Evolutionary conservation across 2,797 vertebrate species (phyloP).

Genomic region (Enteromius radiatus): DNA sequence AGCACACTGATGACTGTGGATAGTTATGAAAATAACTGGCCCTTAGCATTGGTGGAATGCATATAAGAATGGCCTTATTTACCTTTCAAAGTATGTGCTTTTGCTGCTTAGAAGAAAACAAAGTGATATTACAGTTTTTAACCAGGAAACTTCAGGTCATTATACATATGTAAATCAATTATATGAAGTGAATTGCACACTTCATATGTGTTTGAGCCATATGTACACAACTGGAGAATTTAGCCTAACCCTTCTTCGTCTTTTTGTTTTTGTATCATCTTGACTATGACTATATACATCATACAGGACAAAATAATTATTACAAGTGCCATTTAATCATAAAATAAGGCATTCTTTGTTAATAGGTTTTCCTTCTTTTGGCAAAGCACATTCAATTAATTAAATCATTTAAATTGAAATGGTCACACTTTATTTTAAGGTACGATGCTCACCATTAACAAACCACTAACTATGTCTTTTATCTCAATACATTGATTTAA

Average conservation of each 20-base stretch:
- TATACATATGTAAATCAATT: neutral
- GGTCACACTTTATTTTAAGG: too few relatives aligned
- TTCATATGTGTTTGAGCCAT: too few relatives aligned
- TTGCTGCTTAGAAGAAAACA: neutral
- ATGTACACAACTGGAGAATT: neutral
- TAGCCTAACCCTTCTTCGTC: neutral
- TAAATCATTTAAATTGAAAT: neutral
- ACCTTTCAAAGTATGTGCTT: neutral
- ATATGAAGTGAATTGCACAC: neutral
- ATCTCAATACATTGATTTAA: too few relatives aligned
- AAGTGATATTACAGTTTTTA: neutral
- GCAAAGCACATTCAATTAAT: neutral
- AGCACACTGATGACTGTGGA: neutral
- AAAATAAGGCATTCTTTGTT: neutral
- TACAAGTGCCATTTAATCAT: neutral
- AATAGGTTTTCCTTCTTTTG: neutral
- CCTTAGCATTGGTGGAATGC: neutral
- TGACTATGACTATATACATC: neutral
- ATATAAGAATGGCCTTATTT: neutral
- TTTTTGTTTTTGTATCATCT: neutral
- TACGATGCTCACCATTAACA: too few relatives aligned
- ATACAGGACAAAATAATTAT: neutral
- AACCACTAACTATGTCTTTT: too few relatives aligned
- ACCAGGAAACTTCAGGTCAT: neutral
- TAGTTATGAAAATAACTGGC: neutral